phyloP scores from a whole-genome alignment of 92 coral and sea anemone genomes.

The Palythoa heliodiscus region DNA sequence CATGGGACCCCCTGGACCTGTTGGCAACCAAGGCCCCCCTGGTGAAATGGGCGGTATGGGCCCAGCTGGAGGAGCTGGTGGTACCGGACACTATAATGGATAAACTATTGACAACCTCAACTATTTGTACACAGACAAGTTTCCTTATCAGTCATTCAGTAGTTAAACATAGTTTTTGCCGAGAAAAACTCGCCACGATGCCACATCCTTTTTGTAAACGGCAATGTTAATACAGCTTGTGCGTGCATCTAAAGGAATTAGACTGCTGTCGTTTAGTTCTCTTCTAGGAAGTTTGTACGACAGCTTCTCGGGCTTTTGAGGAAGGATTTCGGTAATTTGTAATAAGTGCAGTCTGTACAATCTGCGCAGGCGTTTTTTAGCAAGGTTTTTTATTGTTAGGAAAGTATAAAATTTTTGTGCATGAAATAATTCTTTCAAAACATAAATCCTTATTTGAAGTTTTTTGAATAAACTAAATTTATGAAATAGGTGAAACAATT shows the following conservation, averaged over 20 bases:
- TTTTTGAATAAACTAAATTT: background rate
- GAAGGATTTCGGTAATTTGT: slow-evolving; percentile 1
- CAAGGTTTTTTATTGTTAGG: slow-evolving; percentile 13
- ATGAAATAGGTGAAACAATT: background rate
- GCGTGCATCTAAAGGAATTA: background rate
- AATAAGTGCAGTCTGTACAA: background rate
- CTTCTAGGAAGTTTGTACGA: background rate
- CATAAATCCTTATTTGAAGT: background rate
- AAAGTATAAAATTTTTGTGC: background rate
- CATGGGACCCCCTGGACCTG: slow-evolving; percentile 96
- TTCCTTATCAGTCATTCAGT: background rate
- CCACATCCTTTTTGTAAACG: background rate
- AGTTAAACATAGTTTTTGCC: background rate
- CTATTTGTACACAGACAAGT: slow-evolving; percentile 16
- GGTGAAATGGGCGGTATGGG: slow-evolving; percentile 90
- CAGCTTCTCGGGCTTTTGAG: background rate
- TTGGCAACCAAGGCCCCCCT: slow-evolving; percentile 93
- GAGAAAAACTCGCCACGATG: background rate
- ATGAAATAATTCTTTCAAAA: background rate
- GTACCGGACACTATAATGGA: slow-evolving; percentile 64
- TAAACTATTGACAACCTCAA: slow-evolving; percentile 16
- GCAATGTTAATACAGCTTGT: background rate
- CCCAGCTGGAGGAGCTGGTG: slow-evolving; percentile 72
- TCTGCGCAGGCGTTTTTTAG: slow-evolving; percentile 38
- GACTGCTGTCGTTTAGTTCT: background rate